These are phyloP conservation scores for Trochalopteron elliotii DNA, from an alignment of 2,113 vertebrate genomes.

Conservation along the genomic window DNA sequence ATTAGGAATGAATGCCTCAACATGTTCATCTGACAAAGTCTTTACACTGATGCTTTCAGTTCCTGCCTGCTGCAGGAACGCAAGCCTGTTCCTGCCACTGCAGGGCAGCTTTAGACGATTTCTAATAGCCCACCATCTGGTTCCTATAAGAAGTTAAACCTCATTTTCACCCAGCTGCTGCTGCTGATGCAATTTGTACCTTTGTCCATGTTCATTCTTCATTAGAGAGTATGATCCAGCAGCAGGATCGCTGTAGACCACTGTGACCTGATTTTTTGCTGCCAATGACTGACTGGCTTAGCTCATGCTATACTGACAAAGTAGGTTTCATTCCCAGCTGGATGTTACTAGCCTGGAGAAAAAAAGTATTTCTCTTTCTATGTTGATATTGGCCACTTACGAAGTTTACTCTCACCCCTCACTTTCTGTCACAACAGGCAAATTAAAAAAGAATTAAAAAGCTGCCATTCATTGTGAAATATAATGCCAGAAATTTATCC, in stretches of 20 bases:
- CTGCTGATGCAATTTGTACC: constrained; percentile 22
- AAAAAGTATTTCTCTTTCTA: not conserved
- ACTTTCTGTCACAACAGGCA: not conserved
- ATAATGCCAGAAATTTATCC: not conserved
- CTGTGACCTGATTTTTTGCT: constrained; percentile 17
- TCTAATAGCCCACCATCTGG: constrained; percentile 40
- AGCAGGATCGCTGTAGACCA: not conserved
- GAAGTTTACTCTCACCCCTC: not conserved
- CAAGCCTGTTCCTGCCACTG: not conserved
- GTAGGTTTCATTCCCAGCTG: constrained; percentile 11
- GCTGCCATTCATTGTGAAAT: not conserved
- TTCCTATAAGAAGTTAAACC: constrained; percentile 34
- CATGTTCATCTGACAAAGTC: constrained; percentile 16
- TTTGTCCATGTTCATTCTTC: not conserved
- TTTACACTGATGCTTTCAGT: not conserved
- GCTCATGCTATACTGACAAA: not conserved
- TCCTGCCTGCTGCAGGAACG: not conserved
- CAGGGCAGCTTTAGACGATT: constrained; percentile 31
- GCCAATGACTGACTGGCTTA: not conserved
- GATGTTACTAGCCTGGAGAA: not conserved
- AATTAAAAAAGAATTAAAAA: not conserved
- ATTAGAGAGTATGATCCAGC: not conserved
- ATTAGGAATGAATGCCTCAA: constrained; percentile 16
- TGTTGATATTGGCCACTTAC: not conserved
- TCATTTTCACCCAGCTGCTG: constrained; percentile 56